Evolutionary conservation across 2,888 invertebrate species (phyloP).

Genomic region (Phyllotreta cruciferae): DNA sequence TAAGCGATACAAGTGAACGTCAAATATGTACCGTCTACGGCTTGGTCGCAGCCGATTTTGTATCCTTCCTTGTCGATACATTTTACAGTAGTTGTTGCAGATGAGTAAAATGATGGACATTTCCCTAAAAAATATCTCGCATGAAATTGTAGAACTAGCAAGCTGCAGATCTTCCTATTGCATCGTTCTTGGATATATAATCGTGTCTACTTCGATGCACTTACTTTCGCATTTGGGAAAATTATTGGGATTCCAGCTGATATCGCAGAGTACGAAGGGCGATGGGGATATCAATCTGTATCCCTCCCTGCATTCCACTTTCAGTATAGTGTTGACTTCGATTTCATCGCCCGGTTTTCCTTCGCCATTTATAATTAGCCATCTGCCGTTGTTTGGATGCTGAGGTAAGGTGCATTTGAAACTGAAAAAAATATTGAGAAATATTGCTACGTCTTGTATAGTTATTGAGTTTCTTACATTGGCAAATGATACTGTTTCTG

Average conservation of each 20-base stretch:
- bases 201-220: slow-evolving; percentile 5
- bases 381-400: slow-evolving; percentile 32
- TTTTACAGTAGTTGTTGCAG: slow-evolving; percentile 31
- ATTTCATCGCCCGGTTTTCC: slow-evolving; percentile 33
- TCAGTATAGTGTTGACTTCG: slow-evolving; percentile 30
- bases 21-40: slow-evolving; percentile 35
- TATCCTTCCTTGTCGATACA: slow-evolving; percentile 32
- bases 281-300: slow-evolving; percentile 21
- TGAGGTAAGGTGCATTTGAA: slow-evolving; percentile 31
- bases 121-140: slow-evolving; percentile 24
- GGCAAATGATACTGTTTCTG: no score
- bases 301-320: slow-evolving; percentile 31
- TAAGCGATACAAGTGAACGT: slow-evolving; percentile 34
- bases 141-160: no score
- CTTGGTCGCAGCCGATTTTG: slow-evolving; percentile 33
- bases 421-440: slow-evolving; percentile 12
- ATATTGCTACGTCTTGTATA: no score
- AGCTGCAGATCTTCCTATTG: no score
- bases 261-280: slow-evolving; percentile 31
- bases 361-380: slow-evolving; percentile 34
- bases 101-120: slow-evolving; percentile 33
- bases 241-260: slow-evolving; percentile 21
- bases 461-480: no score
- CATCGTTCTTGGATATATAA: no score
- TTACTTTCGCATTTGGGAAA: slow-evolving; percentile 37